Base-by-base conservation (phyloP, 2,888 invertebrate genomes). In the Catonia carolina region DNA sequence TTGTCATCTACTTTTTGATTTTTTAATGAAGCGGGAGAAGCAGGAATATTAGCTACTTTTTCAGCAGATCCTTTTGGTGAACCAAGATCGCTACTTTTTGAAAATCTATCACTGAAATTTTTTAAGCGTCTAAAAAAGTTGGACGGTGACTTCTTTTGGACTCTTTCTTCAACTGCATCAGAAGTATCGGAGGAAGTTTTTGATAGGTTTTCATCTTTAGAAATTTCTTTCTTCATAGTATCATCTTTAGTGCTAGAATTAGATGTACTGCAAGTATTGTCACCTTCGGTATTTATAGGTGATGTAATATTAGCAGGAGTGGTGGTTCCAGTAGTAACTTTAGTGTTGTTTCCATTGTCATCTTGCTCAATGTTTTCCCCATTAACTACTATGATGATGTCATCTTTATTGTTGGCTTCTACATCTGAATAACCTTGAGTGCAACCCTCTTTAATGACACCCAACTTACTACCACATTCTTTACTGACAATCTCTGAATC, bases 361-460 rank as follows among this genome's bases (percentile, higher is more conserved):
- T 45, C 45, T 27, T 45, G 18, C 15, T 17, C 22, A 17, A 23
- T 20, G n/a, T 27, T 22, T 12, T 45, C 48, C 18, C 58, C 53
- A 33, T 58, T 58, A 14, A 58, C 50, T 17, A 58, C 27, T 27
- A 58, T 50, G 5, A 58, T 22, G 35, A 58, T 50, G 15, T 53
- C 53, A 41, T 58, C 58, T 42, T 58, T 58, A 14, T 22, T 2
- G 8, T 23, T 31, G 18, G 47, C 53, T 10, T 58, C 58, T 1
- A 49, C 12, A 23, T 58, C 58, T 7, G 48, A 37, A 39, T 22
- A 36, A 54, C 50, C 58, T 41, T 53, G 58, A 22, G 52, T 42
- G 53, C 49, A 58, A n/a, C 58, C 58, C 23, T 58, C 58, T 23
- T 58, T 58, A 17, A 58, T 58, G 20, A 58, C 52, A 23, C 53